Conservation (phyloP, 2,113 vertebrate genomes). For the Halcyon malimbica region DNA sequence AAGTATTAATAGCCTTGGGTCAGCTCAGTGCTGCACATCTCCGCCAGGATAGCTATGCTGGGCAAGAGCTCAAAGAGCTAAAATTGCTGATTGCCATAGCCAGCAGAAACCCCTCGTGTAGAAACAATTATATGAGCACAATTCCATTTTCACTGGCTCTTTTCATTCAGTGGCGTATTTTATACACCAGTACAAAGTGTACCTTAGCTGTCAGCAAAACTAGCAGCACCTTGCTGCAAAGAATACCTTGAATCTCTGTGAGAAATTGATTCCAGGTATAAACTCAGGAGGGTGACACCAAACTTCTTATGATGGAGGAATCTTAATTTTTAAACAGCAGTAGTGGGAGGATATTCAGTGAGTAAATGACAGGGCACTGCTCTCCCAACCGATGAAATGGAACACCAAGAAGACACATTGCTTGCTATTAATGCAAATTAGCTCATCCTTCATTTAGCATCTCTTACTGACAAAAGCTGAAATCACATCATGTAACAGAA, state of each 20-base stretch:
- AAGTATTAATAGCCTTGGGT: background rate
- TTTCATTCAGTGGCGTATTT: background rate
- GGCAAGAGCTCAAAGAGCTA: constrained; percentile 41
- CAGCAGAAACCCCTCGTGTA: background rate
- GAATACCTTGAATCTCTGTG: background rate
- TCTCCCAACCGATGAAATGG: background rate
- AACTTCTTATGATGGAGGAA: background rate
- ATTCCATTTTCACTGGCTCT: constrained; percentile 5
- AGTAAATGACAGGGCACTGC: background rate
- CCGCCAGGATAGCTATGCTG: constrained; percentile 14
- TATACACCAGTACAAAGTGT: background rate
- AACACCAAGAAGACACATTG: background rate
- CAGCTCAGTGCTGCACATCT: background rate
- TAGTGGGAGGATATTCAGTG: background rate
- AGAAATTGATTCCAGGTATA: background rate
- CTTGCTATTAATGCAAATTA: background rate
- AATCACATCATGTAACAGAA: background rate
- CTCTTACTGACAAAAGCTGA: background rate
- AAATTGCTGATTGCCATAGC: background rate
- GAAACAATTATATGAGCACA: background rate
- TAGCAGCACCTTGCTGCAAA: background rate
- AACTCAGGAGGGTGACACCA: background rate
- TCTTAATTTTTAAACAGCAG: background rate
- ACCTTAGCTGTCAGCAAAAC: background rate
- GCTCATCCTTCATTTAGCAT: background rate